phyloP scores from a whole-genome alignment of 2,888 invertebrate species.

The Stictocephala bisonia region DNA sequence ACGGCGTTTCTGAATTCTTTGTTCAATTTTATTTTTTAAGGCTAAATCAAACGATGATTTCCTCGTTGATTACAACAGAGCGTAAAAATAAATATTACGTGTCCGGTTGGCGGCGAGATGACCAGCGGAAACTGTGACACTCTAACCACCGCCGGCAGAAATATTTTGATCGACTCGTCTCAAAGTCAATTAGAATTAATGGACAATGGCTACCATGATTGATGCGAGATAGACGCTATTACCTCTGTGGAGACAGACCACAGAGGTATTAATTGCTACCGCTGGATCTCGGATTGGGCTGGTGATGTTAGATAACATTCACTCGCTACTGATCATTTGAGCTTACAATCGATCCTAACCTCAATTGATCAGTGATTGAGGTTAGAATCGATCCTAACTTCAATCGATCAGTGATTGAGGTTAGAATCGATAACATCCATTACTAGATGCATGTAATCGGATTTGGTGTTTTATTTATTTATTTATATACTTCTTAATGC shows the following conservation, averaged over 20 bases:
- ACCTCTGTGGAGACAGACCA: constrained; percentile 1
- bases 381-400: too few relatives aligned
- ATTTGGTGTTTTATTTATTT: not conserved
- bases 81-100: too few relatives aligned
- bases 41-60: too few relatives aligned
- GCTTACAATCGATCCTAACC: too few relatives aligned
- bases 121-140: constrained; percentile 28
- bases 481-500: not conserved
- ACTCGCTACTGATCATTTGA: too few relatives aligned
- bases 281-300: not conserved
- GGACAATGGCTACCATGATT: constrained; percentile 34
- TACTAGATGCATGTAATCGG: too few relatives aligned
- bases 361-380: too few relatives aligned
- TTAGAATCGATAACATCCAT: too few relatives aligned
- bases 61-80: too few relatives aligned
- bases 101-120: not conserved
- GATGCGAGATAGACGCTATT: constrained; percentile 19
- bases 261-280: constrained; percentile 32
- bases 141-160: constrained; percentile 31
- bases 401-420: too few relatives aligned
- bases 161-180: constrained; percentile 38
- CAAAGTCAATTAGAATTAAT: constrained; percentile 33
- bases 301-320: constrained; percentile 2
- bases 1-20: too few relatives aligned
- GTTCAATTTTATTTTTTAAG: too few relatives aligned